Evolutionary conservation across 2,888 invertebrate genomes (phyloP).

Genomic region (Drosophila fulvimacula): DNA sequence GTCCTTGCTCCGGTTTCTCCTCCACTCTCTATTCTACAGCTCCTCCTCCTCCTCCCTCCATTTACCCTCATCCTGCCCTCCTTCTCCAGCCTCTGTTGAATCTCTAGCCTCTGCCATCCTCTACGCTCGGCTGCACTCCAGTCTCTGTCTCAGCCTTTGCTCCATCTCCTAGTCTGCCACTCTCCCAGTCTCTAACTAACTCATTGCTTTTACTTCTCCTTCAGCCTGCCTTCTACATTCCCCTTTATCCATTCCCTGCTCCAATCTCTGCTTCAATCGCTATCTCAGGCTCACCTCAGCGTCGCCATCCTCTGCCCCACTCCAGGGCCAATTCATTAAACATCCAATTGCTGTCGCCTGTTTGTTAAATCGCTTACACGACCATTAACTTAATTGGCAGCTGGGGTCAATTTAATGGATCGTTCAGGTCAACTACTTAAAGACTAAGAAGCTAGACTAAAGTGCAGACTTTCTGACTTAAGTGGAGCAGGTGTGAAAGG

Average conservation of each 20-base stretch:
- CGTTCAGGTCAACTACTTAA: slow-evolving; percentile 35
- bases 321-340: slow-evolving; percentile 63
- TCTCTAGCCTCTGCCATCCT: background rate
- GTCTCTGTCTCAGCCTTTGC: background rate
- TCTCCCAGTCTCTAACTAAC: slow-evolving; percentile 1
- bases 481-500: background rate
- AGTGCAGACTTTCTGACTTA: slow-evolving; percentile 1
- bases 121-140: background rate
- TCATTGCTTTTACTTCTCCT: slow-evolving; percentile 3
- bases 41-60: background rate
- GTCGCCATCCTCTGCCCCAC: slow-evolving; percentile 2
- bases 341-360: slow-evolving; percentile 78
- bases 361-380: slow-evolving; percentile 64
- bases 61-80: background rate
- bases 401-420: slow-evolving; percentile 55
- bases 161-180: background rate
- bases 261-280: background rate
- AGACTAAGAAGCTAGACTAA: background rate
- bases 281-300: background rate
- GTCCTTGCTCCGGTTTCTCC: background rate
- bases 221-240: background rate
- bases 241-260: background rate
- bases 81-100: background rate
- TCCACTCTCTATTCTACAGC: background rate
- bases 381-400: slow-evolving; percentile 70